Evolutionary conservation across 2,113 vertebrate species (phyloP).

Genomic region (Gallinago media): DNA sequence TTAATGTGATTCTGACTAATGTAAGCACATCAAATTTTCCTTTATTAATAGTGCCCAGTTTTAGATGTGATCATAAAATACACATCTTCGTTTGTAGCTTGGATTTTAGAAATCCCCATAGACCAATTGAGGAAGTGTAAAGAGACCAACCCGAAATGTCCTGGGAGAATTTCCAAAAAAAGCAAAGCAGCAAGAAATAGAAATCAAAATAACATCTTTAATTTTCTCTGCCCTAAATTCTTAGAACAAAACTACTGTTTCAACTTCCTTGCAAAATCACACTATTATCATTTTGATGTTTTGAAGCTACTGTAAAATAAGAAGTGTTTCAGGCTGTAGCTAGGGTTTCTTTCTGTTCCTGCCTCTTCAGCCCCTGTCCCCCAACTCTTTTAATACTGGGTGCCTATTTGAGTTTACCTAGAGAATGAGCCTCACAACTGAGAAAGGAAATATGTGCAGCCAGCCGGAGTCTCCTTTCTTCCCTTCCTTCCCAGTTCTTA

Average conservation of each 20-base stretch:
- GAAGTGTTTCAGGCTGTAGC: background rate
- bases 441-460: background rate
- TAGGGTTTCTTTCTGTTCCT: background rate
- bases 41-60: constrained; percentile 8
- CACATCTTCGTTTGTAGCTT: background rate
- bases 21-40: constrained; percentile 6
- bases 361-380: background rate
- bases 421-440: background rate
- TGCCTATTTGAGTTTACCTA: background rate
- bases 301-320: background rate
- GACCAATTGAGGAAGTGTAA: background rate
- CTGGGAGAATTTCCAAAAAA: constrained; percentile 56
- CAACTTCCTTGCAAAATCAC: background rate
- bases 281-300: background rate
- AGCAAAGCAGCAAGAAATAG: constrained; percentile 33
- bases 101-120: background rate
- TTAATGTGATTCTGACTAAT: constrained; percentile 5
- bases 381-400: background rate
- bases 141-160: constrained; percentile 43
- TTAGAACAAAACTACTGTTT: constrained; percentile 8
- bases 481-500: background rate
- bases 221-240: background rate
- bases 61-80: constrained; percentile 22
- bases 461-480: background rate
- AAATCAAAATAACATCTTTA: constrained; percentile 17